Base-by-base conservation (phyloP, 2,797 vertebrate genomes). In the Tangara arthus region DNA sequence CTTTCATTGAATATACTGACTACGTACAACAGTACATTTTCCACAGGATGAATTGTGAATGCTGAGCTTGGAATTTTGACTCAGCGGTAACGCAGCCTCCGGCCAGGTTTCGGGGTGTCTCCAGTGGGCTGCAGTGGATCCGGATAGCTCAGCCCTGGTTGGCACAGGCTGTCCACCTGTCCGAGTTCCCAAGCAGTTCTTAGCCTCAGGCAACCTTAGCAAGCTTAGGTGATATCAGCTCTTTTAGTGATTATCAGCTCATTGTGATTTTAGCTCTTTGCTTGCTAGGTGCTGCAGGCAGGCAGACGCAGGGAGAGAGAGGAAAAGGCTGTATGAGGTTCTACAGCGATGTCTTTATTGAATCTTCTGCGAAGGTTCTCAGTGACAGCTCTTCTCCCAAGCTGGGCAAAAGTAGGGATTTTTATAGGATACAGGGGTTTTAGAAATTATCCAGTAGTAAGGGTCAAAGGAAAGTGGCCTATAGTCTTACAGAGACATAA, bases 71-170 rank as follows among this genome's bases (percentile, higher is more conserved):
- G 27, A 11, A 13, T 63, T 88, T 72, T 56, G 22, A 39, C 28
- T 86, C 2, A 0, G 32, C 6, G 2, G n/a, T 0, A 22, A n/a
- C 6, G 21, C 9, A 1, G 32, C 32, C 32, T 55, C 13, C 2
- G 4, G 32, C 53, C 9, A 1, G 32, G 21, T 22, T 55, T 55
- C 4, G 2, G 53, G 21, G 32, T 15, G 32, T 55, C 13, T 20
- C 32, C 53, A 55, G 53, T 9, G 4, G 32, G 32, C 53, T n/a
- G 53, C 13, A n/a, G 0, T 22, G 53, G 53, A n/a, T 55, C 53
- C 14, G 3, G 53, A 22, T n/a, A 7, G 53, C 32, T 22, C 53
- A 55, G 53, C 4, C 53, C 32, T 55, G 53, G 32, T 22, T 4
- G 5, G 50, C 50, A 53, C 50, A 22, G 53, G 32, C 53, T 55